Percentiles rank a stretch among this genome's conserved stretches.
Evolutionary conservation across 2,797 vertebrate species (phyloP).

Genomic region (Chrysocyon brachyurus): DNA sequence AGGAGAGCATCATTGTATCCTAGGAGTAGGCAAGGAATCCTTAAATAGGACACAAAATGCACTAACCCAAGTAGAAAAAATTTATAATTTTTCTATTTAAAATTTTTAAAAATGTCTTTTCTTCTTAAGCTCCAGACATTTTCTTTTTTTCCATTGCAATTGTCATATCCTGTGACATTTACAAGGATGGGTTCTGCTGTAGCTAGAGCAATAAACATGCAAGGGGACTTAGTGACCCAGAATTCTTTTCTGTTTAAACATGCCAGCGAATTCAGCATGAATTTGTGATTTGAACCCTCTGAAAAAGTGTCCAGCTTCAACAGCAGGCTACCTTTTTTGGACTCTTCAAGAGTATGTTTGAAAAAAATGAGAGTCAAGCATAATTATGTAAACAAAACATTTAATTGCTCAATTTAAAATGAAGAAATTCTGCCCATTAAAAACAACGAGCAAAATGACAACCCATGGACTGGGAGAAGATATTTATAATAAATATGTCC

Average conservation of each 20-base stretch:
- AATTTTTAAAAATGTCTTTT: neutral
- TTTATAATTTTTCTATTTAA: neutral
- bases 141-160: constrained; percentile 71
- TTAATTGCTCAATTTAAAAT: neutral
- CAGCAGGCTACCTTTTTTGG: neutral
- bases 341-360: neutral
- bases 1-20: neutral
- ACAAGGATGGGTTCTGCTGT: constrained; percentile 8
- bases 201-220: constrained; percentile 38
- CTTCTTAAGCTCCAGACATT: constrained; percentile 60
- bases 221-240: neutral
- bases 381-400: constrained; percentile 41
- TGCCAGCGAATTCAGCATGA: constrained; percentile 27
- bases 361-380: constrained; percentile 12
- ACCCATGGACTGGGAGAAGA: neutral
- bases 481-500: neutral
- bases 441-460: neutral
- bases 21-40: neutral
- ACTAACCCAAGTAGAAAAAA: neutral
- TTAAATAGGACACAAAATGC: neutral
- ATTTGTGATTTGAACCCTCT: neutral
- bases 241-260: constrained; percentile 64
- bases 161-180: constrained; percentile 75
- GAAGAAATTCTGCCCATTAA: neutral
- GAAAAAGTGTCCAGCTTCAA: neutral